Evolutionary conservation across 2,888 invertebrate species (phyloP).

Genomic region (Azorinus chamasolen): DNA sequence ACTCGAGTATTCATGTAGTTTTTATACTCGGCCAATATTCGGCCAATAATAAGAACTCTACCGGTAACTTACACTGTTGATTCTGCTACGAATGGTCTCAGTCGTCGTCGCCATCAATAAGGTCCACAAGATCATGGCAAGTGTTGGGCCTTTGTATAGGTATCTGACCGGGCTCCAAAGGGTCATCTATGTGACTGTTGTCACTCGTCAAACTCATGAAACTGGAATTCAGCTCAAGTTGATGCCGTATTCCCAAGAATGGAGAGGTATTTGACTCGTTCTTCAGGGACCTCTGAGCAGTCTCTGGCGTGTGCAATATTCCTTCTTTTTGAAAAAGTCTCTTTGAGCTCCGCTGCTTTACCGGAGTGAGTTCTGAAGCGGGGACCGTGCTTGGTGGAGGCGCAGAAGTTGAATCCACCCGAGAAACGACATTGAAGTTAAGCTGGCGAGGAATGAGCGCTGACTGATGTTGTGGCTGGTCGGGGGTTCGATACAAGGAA

Average conservation of each 20-base stretch:
- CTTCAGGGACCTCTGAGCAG: slow-evolving; percentile 7
- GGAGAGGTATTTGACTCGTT: slow-evolving; percentile 46
- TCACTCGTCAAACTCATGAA: slow-evolving; percentile 51
- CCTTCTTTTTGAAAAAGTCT: not conserved
- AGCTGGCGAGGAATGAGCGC: slow-evolving; percentile 39
- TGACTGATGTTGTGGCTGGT: slow-evolving; percentile 19
- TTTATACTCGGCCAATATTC: too few relatives aligned
- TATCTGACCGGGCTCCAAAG: too few relatives aligned
- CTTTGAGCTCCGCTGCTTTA: slow-evolving; percentile 6
- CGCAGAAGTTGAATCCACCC: not conserved
- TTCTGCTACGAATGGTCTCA: too few relatives aligned
- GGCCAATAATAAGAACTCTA: too few relatives aligned
- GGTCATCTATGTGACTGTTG: slow-evolving; percentile 19
- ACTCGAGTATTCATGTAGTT: too few relatives aligned
- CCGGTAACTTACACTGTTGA: too few relatives aligned
- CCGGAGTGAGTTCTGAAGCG: slow-evolving; percentile 17
- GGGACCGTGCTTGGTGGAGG: slow-evolving; percentile 8
- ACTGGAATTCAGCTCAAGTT: slow-evolving; percentile 49
- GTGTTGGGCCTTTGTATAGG: too few relatives aligned
- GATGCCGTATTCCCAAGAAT: slow-evolving; percentile 42
- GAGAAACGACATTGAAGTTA: slow-evolving; percentile 25
- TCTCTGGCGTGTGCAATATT: not conserved
- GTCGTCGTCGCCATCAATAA: too few relatives aligned
- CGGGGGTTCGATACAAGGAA: slow-evolving; percentile 47
- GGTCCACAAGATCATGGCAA: too few relatives aligned